Conservation (phyloP, 2,113 vertebrate species). For the Nerophis lumbriciformis region DNA sequence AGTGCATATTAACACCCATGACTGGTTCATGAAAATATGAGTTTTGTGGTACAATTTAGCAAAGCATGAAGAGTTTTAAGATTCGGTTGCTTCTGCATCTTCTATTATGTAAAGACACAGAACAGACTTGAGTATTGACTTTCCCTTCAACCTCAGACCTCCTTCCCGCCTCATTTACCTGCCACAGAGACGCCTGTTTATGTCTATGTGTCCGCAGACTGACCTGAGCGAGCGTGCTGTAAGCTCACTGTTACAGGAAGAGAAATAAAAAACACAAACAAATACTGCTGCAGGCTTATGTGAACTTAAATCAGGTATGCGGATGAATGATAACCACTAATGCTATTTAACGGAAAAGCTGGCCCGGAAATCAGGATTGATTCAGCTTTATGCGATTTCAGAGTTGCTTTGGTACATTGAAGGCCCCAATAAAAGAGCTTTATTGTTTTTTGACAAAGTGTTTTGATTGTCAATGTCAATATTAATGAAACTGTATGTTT, state of each 20-base stretch:
- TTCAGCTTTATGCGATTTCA: neutral
- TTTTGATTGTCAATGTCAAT: no score
- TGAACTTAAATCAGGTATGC: slow-evolving; percentile 18
- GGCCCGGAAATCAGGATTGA: slow-evolving; percentile 11
- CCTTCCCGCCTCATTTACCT: slow-evolving; percentile 60
- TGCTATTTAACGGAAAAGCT: slow-evolving; percentile 2
- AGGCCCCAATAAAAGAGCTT: no score
- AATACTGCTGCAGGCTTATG: slow-evolving; percentile 1
- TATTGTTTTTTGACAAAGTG: no score
- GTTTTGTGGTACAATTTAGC: neutral
- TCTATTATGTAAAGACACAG: slow-evolving; percentile 11
- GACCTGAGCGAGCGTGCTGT: slow-evolving; percentile 2
- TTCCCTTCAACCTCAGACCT: slow-evolving; percentile 51
- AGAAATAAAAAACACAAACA: slow-evolving; percentile 21
- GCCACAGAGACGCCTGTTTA: slow-evolving; percentile 57
- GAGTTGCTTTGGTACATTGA: neutral
- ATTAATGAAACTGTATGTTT: no score
- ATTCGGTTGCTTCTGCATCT: slow-evolving; percentile 12
- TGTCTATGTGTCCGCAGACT: slow-evolving; percentile 31
- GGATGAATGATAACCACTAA: slow-evolving; percentile 19
- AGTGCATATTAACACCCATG: neutral
- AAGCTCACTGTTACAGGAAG: slow-evolving; percentile 6
- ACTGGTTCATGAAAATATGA: slow-evolving; percentile 1
- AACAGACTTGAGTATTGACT: slow-evolving; percentile 39
- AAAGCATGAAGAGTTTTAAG: neutral